Percentiles rank a stretch among this genome's conserved stretches.
These are phyloP conservation scores for Neoarius graeffei DNA, from an alignment of 2,113 vertebrate species.

Conservation along the genomic window DNA sequence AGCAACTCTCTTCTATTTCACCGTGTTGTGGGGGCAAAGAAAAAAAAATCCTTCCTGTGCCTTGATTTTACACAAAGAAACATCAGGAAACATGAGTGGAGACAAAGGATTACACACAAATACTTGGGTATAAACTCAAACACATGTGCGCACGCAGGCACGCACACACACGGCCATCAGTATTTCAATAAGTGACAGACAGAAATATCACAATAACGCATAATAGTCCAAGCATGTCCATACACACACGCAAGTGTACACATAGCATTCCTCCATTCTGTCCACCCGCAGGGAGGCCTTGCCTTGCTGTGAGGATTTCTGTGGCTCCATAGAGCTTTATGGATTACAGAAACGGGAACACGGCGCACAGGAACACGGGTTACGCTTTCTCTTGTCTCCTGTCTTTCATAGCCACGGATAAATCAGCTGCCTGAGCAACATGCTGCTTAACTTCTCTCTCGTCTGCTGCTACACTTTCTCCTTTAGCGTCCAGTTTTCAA, in stretches of 20 bases:
- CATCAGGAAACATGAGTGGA: conserved; percentile 24
- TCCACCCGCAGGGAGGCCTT: conserved; percentile 6
- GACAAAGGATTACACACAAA: conserved; percentile 36
- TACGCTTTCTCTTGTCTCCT: conserved; percentile 19
- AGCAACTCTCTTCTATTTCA: conserved; percentile 2
- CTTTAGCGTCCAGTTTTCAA: background rate
- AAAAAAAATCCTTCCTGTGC: conserved; percentile 30
- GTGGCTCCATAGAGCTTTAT: conserved; percentile 10
- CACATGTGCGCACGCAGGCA: background rate
- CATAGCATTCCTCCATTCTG: conserved; percentile 16
- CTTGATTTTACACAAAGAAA: conserved; percentile 53
- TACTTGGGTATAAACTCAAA: conserved; percentile 16
- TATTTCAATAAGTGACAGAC: background rate
- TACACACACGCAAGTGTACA: background rate
- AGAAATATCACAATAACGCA: background rate
- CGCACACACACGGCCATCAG: conserved; percentile 8
- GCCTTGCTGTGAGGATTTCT: conserved; percentile 5
- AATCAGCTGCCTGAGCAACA: background rate
- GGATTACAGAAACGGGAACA: conserved; percentile 28
- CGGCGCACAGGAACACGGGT: conserved; percentile 4
- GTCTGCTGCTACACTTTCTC: background rate
- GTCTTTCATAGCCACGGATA: background rate
- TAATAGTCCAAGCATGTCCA: background rate
- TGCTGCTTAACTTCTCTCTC: background rate
- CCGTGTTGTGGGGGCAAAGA: conserved; percentile 36